Conservation (phyloP, 2,113 vertebrate genomes). For the Clarias gariepinus region DNA sequence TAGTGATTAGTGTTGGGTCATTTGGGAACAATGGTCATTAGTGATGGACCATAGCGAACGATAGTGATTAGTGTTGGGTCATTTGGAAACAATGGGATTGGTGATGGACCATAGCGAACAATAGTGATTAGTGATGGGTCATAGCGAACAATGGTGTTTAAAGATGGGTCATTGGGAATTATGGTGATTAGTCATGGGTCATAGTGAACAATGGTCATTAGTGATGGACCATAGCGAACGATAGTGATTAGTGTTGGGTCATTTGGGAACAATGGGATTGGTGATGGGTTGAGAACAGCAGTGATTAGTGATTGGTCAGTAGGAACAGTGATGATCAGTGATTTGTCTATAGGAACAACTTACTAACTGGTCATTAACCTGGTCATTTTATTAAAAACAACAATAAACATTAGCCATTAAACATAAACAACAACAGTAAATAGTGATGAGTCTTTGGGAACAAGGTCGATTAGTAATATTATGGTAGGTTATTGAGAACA, state of each 20-base stretch:
- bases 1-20: background rate
- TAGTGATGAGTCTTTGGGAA: too few species aligned
- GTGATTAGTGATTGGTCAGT: background rate
- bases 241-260: too few species aligned
- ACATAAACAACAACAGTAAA: too few species aligned
- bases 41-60: background rate
- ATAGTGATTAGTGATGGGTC: background rate
- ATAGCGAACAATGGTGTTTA: too few species aligned
- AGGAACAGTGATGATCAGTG: background rate
- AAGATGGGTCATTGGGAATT: too few species aligned
- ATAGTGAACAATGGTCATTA: background rate
- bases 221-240: background rate
- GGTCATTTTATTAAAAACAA: too few species aligned
- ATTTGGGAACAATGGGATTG: background rate
- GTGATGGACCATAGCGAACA: accelerated
- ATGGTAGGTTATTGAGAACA: too few species aligned
- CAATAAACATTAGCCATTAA: background rate
- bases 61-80: too few species aligned
- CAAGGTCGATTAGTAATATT: too few species aligned
- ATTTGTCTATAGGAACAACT: background rate
- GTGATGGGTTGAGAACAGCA: background rate
- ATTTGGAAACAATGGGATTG: background rate
- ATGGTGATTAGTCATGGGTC: background rate
- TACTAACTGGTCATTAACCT: background rate
- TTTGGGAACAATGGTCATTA: background rate